phyloP scores from a whole-genome alignment of 2,888 invertebrate species.

The Ptycholaimellus sp. region DNA sequence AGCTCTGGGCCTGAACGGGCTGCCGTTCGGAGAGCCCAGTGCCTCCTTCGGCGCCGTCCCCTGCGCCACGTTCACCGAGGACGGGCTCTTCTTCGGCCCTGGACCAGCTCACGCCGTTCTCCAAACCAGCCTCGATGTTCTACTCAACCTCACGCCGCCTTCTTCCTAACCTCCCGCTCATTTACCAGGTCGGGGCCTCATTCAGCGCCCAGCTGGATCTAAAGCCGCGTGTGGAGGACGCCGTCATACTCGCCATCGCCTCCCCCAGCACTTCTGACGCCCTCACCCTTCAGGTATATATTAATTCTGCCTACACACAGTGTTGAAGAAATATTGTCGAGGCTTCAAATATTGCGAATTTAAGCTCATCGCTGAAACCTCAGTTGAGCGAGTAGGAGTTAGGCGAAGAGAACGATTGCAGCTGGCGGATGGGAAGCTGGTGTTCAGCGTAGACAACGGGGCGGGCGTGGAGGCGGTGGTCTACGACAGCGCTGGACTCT shows the following conservation, averaged over 20 bases:
- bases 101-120: conserved; percentile 28
- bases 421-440: conserved; percentile 23
- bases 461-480: conserved; percentile 40
- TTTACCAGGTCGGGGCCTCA: conserved; percentile 11
- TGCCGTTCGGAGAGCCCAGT: conserved; percentile 8
- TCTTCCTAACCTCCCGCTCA: not conserved
- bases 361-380: not conserved
- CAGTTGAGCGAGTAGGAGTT: not conserved
- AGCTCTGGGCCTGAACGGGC: conserved; percentile 22
- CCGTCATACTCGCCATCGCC: conserved; percentile 18
- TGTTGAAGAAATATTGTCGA: too few relatives aligned
- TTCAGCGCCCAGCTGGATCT: conserved; percentile 20
- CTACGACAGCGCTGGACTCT: conserved; percentile 38
- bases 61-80: conserved; percentile 25
- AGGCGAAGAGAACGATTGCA: conserved; percentile 12
- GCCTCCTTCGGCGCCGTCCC: conserved; percentile 11
- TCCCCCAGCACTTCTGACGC: conserved; percentile 37
- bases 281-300: conserved; percentile 55
- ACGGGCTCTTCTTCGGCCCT: conserved; percentile 29
- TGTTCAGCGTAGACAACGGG: conserved; percentile 31
- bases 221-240: conserved; percentile 17
- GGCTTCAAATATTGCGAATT: too few relatives aligned
- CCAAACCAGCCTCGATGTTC: conserved; percentile 8
- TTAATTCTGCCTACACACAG: conserved; percentile 13
- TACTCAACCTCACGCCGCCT: not conserved